These are phyloP conservation scores for Drosophila seclusa DNA, from an alignment of 2,888 invertebrate species.

Conservation along the genomic window DNA sequence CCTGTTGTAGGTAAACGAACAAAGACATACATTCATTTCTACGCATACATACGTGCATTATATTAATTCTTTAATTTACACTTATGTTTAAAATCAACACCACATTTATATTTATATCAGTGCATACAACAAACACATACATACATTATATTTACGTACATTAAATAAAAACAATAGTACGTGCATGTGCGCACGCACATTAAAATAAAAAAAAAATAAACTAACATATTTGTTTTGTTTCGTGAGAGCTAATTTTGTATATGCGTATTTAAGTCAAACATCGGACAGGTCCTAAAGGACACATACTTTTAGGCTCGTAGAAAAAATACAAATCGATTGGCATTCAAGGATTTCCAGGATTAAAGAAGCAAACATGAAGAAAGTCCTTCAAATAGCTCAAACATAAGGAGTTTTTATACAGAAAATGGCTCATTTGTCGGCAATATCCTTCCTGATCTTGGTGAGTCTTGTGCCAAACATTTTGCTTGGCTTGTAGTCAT, in stretches of 20 bases:
- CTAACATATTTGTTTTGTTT: constrained; percentile 17
- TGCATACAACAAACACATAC: constrained; percentile 42
- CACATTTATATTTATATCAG: constrained; percentile 59
- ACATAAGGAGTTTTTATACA: too few relatives aligned
- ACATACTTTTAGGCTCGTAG: not conserved
- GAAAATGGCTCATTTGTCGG: too few relatives aligned
- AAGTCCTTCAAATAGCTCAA: too few relatives aligned
- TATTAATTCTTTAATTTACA: constrained; percentile 42
- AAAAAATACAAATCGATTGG: not conserved
- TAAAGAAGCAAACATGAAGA: too few relatives aligned
- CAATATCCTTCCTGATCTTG: not conserved
- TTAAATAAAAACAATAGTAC: constrained; percentile 50
- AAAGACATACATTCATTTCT: constrained; percentile 53
- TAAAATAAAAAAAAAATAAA: constrained; percentile 62
- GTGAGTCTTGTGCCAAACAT: not conserved
- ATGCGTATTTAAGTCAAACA: too few relatives aligned
- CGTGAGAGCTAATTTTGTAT: not conserved
- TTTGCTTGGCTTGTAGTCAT: not conserved
- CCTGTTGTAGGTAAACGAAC: constrained; percentile 45
- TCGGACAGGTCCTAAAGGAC: not conserved
- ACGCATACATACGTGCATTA: constrained; percentile 39
- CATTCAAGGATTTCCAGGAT: not conserved
- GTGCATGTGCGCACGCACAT: constrained; percentile 67
- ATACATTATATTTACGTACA: constrained; percentile 60
- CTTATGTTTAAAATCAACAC: constrained; percentile 35